Conservation (phyloP, 1,140 invertebrate species). For the Triops cancriformis region DNA sequence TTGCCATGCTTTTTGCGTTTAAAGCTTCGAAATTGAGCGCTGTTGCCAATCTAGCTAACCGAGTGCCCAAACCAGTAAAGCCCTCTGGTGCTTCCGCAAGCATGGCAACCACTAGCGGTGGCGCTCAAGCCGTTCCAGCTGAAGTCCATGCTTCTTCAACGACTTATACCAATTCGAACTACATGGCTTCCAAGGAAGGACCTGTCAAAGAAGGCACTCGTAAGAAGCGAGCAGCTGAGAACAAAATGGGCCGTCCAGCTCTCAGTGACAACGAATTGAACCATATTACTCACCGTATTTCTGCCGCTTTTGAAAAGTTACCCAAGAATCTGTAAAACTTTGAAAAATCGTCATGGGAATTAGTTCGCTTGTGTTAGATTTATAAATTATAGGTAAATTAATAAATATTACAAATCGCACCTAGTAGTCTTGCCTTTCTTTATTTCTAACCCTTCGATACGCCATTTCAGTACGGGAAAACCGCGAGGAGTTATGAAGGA, state of each 20-base stretch:
- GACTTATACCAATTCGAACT: background rate
- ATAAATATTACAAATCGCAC: background rate
- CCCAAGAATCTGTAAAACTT: constrained; percentile 32
- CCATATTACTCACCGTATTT: background rate
- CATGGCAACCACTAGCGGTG: background rate
- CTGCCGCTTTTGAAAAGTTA: background rate
- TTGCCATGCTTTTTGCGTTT: constrained; percentile 14
- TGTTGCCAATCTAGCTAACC: background rate
- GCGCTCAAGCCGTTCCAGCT: background rate
- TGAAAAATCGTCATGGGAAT: background rate
- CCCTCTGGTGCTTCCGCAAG: background rate
- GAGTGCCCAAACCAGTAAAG: background rate
- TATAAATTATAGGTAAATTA: background rate
- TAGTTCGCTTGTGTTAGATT: background rate
- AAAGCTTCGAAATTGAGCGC: background rate
- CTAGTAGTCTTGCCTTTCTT: no score
- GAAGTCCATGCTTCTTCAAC: background rate
- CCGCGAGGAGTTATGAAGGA: no score
- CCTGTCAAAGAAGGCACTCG: background rate
- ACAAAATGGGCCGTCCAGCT: background rate
- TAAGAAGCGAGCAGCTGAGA: background rate
- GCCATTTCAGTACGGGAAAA: no score
- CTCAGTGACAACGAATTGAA: background rate
- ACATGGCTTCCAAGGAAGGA: background rate
- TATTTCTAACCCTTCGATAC: no score